Conservation (phyloP, 2,888 invertebrate species). For the Microctonus hyperodae region DNA sequence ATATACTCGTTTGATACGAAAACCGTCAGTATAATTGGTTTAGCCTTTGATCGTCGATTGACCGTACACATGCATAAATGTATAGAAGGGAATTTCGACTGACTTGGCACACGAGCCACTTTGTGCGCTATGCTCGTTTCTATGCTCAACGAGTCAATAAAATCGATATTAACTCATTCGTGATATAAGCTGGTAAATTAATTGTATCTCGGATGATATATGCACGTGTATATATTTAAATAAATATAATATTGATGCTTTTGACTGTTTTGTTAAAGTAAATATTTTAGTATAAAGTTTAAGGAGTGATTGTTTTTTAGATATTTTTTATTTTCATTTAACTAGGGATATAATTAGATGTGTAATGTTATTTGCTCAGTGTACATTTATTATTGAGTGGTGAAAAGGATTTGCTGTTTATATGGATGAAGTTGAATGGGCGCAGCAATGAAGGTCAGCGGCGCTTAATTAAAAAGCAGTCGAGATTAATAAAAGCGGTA, state of each 20-base stretch:
- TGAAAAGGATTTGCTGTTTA: slow-evolving; percentile 25
- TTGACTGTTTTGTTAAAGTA: neutral
- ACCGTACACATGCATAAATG: slow-evolving; percentile 34
- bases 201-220: neutral
- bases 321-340: neutral
- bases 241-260: neutral
- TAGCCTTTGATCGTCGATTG: slow-evolving; percentile 30
- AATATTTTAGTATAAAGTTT: neutral
- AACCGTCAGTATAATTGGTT: slow-evolving; percentile 22
- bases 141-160: slow-evolving; percentile 2
- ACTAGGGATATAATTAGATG: no score
- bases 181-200: slow-evolving; percentile 10
- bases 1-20: slow-evolving; percentile 20
- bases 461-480: slow-evolving; percentile 55
- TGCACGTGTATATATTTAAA: neutral
- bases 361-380: neutral
- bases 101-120: slow-evolving; percentile 26
- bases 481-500: slow-evolving; percentile 56
- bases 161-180: slow-evolving; percentile 15
- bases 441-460: slow-evolving; percentile 48
- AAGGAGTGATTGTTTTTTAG: neutral
- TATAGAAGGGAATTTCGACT: slow-evolving; percentile 32
- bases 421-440: slow-evolving; percentile 38
- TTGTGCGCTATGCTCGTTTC: neutral
- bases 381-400: slow-evolving; percentile 8